Percentiles rank a stretch among this genome's conserved stretches.
phyloP scores from a whole-genome alignment of 2,888 invertebrate species.

The Cosmopolites sordidus region DNA sequence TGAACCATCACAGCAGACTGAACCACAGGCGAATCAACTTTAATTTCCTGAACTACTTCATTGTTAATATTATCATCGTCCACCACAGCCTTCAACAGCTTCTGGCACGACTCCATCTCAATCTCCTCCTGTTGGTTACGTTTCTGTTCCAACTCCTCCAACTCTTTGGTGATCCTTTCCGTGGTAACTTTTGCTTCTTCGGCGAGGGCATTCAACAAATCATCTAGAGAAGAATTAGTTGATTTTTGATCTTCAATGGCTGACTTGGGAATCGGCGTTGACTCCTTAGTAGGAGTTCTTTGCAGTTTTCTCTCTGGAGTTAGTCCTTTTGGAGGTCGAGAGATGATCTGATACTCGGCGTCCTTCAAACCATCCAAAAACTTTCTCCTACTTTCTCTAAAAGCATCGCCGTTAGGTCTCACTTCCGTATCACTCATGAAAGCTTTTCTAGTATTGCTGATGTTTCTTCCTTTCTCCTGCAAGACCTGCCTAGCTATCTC shows the following conservation, averaged over 20 bases:
- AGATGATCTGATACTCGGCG: conserved; percentile 26
- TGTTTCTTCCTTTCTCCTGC: conserved; percentile 45
- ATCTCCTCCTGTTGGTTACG: conserved; percentile 15
- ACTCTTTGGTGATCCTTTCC: conserved; percentile 60
- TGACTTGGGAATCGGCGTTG: conserved; percentile 36
- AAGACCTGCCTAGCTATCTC: conserved; percentile 48
- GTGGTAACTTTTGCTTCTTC: conserved; percentile 73
- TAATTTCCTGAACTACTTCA: conserved; percentile 39
- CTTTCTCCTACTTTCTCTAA: conserved; percentile 43
- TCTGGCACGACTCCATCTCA: conserved; percentile 49
- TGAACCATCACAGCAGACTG: conserved; percentile 44
- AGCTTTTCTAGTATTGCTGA: conserved; percentile 41
- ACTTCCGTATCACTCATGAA: conserved; percentile 46
- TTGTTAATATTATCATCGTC: conserved; percentile 39
- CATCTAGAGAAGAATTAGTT: conserved; percentile 54
- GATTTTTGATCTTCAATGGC: conserved; percentile 31
- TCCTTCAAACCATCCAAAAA: conserved; percentile 42
- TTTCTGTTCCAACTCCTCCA: conserved; percentile 43
- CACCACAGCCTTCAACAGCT: conserved; percentile 48
- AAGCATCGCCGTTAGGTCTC: conserved; percentile 37
- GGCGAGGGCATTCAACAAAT: conserved; percentile 67
- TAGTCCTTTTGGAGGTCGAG: conserved; percentile 40
- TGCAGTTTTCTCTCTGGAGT: conserved; percentile 35
- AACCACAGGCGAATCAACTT: conserved; percentile 31
- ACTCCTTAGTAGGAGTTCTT: conserved; percentile 36